Evolutionary conservation across 1,140 invertebrate species (phyloP).

Genomic region (Nephotettix cincticeps): DNA sequence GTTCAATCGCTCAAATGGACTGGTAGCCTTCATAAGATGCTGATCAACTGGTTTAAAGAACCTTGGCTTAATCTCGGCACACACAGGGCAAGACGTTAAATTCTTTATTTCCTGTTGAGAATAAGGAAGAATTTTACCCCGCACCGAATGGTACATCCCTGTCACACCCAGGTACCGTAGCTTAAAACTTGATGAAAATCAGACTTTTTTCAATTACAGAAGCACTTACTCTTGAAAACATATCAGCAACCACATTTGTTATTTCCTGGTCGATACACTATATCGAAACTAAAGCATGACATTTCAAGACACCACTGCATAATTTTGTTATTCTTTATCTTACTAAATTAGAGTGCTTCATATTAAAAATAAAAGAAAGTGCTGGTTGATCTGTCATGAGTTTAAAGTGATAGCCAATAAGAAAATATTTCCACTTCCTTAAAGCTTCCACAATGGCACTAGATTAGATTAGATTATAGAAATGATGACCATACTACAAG

Average conservation of each 20-base stretch:
- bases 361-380: too few species aligned
- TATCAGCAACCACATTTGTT: not conserved
- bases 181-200: not conserved
- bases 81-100: not conserved
- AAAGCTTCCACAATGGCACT: too few species aligned
- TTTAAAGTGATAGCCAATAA: too few species aligned
- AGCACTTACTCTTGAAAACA: not conserved
- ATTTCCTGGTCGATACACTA: not conserved
- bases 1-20: too few species aligned
- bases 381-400: too few species aligned
- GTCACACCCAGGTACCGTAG: not conserved
- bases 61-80: constrained; percentile 21
- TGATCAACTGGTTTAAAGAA: not conserved
- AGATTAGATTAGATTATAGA: too few species aligned
- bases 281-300: not conserved
- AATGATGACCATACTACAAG: too few species aligned
- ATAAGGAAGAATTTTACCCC: constrained; percentile 24
- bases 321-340: not conserved
- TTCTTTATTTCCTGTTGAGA: constrained; percentile 7
- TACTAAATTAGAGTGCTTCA: too few species aligned
- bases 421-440: too few species aligned
- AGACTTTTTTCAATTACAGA: not conserved
- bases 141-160: constrained; percentile 14
- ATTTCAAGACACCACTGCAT: not conserved
- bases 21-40: too few species aligned